A percentile compares a stretch with the other conserved stretches of the same genome.
phyloP scores from a whole-genome alignment of 1,140 invertebrate genomes.

The Magallana ariakensis region DNA sequence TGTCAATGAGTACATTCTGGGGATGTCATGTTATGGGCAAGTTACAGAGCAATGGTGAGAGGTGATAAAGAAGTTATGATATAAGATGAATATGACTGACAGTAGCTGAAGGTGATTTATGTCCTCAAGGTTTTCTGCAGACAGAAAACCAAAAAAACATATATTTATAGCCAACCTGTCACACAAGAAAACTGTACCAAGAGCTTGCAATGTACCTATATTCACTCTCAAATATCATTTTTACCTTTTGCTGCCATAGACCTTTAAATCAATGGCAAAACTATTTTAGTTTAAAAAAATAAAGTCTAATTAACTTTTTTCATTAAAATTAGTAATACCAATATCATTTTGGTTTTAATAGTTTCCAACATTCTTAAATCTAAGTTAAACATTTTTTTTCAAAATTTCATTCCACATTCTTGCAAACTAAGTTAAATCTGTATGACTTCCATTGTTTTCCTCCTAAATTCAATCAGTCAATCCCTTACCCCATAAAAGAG shows the following conservation, averaged over 20 bases:
- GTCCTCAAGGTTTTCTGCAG: not conserved
- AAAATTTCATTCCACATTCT: too few species aligned
- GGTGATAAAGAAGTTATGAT: not conserved
- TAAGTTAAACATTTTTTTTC: too few species aligned
- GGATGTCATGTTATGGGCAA: not conserved
- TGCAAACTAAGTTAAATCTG: too few species aligned
- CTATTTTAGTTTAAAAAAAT: too few species aligned
- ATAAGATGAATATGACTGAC: conserved; percentile 5
- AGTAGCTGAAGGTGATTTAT: conserved; percentile 18
- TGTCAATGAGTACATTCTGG: not conserved
- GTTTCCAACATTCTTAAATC: too few species aligned
- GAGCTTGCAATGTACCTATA: not conserved
- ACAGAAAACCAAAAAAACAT: conserved; percentile 2
- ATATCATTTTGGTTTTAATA: too few species aligned
- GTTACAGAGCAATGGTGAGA: not conserved
- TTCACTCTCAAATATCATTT: not conserved
- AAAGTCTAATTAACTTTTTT: too few species aligned
- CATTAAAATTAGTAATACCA: too few species aligned
- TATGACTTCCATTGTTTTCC: too few species aligned
- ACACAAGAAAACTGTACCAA: not conserved
- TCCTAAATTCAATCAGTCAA: not conserved
- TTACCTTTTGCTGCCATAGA: too few species aligned
- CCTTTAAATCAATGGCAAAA: too few species aligned
- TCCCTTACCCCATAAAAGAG: not conserved
- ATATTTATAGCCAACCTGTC: not conserved